Percentiles rank a stretch among this genome's conserved stretches.
Evolutionary conservation across 2,113 vertebrate genomes (phyloP).

Genomic region (Ursus arctos): DNA sequence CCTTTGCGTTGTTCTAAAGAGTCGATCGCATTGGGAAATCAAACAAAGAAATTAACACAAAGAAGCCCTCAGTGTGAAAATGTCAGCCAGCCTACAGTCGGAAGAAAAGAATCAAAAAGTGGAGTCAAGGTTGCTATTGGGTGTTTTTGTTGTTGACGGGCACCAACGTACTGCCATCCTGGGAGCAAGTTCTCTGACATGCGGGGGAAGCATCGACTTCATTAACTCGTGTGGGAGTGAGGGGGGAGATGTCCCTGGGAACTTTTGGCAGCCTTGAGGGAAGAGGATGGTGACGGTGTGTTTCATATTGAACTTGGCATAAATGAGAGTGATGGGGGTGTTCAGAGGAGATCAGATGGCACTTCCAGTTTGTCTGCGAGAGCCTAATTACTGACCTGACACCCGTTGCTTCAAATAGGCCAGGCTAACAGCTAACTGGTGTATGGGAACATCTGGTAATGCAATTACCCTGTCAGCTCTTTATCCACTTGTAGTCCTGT

Average conservation of each 20-base stretch:
- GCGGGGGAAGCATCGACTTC: conserved; percentile 22
- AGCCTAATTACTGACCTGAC: conserved; percentile 77
- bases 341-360: conserved; percentile 58
- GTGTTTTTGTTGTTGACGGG: background rate
- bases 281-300: background rate
- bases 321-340: conserved; percentile 46
- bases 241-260: conserved; percentile 41
- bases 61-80: background rate
- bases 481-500: conserved; percentile 68
- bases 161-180: background rate
- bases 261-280: conserved; percentile 36
- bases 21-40: background rate
- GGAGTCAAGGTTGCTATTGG: background rate
- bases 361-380: conserved; percentile 75
- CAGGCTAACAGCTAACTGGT: conserved; percentile 1
- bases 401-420: conserved; percentile 72
- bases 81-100: background rate
- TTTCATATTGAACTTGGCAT: conserved; percentile 75
- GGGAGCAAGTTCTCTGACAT: conserved; percentile 19
- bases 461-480: conserved; percentile 67
- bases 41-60: background rate
- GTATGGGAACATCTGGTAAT: conserved; percentile 56
- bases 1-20: background rate
- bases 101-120: background rate
- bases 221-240: background rate